Evolutionary conservation across 1,140 invertebrate species (phyloP), one percentile per base, ranked within the genome.

Genomic region (Cephus cinctus): DNA sequence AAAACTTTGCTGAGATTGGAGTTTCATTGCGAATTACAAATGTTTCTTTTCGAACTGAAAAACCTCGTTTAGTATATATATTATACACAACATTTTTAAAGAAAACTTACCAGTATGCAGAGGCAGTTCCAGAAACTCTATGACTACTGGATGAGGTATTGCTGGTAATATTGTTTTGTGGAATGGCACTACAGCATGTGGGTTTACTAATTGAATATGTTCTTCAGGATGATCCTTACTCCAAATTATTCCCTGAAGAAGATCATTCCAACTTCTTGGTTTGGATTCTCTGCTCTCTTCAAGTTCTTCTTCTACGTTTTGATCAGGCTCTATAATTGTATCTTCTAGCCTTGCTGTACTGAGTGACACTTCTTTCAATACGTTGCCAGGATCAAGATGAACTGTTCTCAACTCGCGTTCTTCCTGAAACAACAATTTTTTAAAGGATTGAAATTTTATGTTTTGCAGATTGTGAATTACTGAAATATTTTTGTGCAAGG

Each of bases 11-110:
- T 8, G 19, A 21, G 14, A 45, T 45, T 2, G 39, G 22, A n/a
- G 51, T 56, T 5, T 50, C 51, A 15, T 54, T 54, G 16, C 35
- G 47, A 27, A 53, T 54, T 16, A 50, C 25, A 5, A 54, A 50
- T 2, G 46, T 56, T 20, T 41, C 42, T 36, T 50, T 54, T 9
- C 20, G 3, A 14, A 42, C 47, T 54, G 11, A 38, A 42, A 27
- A 19, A 36, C 14, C 4, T 16, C 12, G 9, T 12, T 9, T 30
- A 30, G 27, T 30, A 1, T 30, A 12, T 9, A 30, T 30, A 30
- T 30, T 12, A 30, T 12, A 30, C n/a, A 30, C 27, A 30, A 30
- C 27, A 30, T 1, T n/a, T n/a, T n/a, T n/a, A n/a, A n/a, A 11
- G 27, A 30, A 11, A 30, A 11, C 19, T 36, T 36, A 36, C 34